Evolutionary conservation across 2,888 invertebrate genomes (phyloP).

Genomic region (Archips crataeganus): DNA sequence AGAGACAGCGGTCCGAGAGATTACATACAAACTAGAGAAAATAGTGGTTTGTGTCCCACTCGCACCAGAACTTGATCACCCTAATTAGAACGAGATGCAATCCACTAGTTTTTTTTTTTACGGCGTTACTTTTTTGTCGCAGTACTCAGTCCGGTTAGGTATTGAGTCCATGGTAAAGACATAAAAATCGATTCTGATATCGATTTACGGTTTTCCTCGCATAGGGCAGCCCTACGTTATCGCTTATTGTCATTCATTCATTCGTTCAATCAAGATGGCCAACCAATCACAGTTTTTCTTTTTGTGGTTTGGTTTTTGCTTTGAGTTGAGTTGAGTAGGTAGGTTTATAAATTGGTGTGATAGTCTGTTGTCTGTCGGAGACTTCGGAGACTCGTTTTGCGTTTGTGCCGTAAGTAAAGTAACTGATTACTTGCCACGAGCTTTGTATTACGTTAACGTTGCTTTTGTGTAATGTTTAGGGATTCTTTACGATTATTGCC

Average conservation of each 20-base stretch:
- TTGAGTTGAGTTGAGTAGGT: background rate
- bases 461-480: slow-evolving; percentile 32
- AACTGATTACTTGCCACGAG: slow-evolving; percentile 9
- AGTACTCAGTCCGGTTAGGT: no score
- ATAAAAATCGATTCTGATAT: background rate
- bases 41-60: no score
- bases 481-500: slow-evolving; percentile 24
- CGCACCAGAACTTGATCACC: no score
- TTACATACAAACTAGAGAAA: no score
- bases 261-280: slow-evolving; percentile 3
- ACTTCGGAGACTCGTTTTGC: background rate
- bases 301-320: background rate
- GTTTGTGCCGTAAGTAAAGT: slow-evolving; percentile 25
- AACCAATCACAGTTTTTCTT: no score
- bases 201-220: background rate
- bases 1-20: no score
- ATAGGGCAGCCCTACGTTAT: background rate
- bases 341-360: background rate
- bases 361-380: no score
- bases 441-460: background rate
- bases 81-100: no score
- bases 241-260: background rate
- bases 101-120: no score
- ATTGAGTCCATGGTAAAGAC: no score
- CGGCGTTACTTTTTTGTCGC: no score